A percentile compares a stretch with the other conserved stretches of the same genome.
These are phyloP conservation scores for Macropis europaea DNA, from an alignment of 2,888 invertebrate genomes.

Conservation along the genomic window DNA sequence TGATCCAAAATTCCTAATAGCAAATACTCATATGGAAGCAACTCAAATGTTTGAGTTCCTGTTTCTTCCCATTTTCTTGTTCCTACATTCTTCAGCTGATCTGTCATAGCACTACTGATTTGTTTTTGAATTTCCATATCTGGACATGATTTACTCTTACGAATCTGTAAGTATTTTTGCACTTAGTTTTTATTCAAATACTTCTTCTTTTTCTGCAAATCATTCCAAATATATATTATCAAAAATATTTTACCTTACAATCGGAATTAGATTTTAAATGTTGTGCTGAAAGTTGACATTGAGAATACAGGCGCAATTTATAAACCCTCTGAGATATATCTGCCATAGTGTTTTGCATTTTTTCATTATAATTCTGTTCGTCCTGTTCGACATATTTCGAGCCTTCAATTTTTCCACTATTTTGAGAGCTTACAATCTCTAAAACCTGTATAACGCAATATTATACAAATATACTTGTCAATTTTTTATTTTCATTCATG, in stretches of 20 bases:
- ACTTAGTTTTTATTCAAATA: neutral
- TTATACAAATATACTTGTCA: neutral
- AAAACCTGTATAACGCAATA: constrained; percentile 65
- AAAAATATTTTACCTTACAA: constrained; percentile 55
- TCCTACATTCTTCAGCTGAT: constrained; percentile 47
- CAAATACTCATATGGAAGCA: constrained; percentile 88
- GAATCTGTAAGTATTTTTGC: constrained; percentile 77
- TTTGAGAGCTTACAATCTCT: constrained; percentile 74
- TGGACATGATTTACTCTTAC: constrained; percentile 85
- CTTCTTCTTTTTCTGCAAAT: neutral
- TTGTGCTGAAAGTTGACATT: constrained; percentile 80
- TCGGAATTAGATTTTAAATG: constrained; percentile 46
- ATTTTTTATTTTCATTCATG: neutral
- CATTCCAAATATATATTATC: neutral
- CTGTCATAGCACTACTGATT: constrained; percentile 12
- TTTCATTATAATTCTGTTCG: constrained; percentile 58
- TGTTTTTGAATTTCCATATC: constrained; percentile 80
- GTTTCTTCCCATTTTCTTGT: constrained; percentile 65
- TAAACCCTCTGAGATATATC: constrained; percentile 82
- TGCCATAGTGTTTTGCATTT: constrained; percentile 50
- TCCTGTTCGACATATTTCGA: constrained; percentile 52
- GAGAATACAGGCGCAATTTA: constrained; percentile 84
- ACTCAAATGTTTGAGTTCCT: constrained; percentile 86
- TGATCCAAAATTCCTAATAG: constrained; percentile 83
- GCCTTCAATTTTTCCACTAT: constrained; percentile 43